Evolutionary conservation across 2,888 invertebrate genomes (phyloP).

Genomic region (Ditylenchus weischeri): DNA sequence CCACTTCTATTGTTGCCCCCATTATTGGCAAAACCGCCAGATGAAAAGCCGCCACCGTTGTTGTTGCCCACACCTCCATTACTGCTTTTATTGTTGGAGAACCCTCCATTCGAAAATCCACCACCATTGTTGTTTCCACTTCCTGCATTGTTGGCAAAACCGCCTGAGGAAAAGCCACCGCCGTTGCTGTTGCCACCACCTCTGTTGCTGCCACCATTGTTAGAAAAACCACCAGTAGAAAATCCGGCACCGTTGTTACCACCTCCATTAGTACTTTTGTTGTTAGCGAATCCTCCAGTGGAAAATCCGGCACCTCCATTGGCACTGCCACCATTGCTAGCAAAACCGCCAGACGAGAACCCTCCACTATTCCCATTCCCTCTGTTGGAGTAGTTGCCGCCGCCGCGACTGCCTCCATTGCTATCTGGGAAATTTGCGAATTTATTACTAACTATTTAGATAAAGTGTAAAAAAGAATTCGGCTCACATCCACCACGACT

Average conservation of each 20-base stretch:
- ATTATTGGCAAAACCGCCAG: background rate
- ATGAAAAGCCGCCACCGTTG: background rate
- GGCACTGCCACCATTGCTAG: background rate
- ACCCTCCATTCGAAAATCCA: background rate
- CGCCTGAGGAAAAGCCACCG: background rate
- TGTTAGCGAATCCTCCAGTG: background rate
- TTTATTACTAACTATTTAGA: too few species aligned
- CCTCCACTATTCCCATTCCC: background rate
- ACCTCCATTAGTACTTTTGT: too few species aligned
- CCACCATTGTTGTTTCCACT: background rate
- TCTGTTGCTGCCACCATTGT: background rate
- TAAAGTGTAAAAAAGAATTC: too few species aligned
- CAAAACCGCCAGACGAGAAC: slow-evolving; percentile 8
- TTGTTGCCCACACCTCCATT: background rate
- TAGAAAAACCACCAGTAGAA: slow-evolving; percentile 4
- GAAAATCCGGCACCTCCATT: slow-evolving; percentile 2
- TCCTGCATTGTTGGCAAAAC: too few species aligned
- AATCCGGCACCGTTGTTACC: background rate
- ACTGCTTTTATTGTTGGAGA: background rate
- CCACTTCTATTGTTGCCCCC: background rate
- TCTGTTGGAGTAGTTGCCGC: background rate
- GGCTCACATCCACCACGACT: background rate
- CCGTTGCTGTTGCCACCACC: background rate
- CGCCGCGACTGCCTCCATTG: background rate
- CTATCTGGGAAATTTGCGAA: background rate